Evolutionary conservation across 2,797 vertebrate genomes (phyloP), one percentile per base, ranked within the genome.

Genomic region (Enteromius viviparus): DNA sequence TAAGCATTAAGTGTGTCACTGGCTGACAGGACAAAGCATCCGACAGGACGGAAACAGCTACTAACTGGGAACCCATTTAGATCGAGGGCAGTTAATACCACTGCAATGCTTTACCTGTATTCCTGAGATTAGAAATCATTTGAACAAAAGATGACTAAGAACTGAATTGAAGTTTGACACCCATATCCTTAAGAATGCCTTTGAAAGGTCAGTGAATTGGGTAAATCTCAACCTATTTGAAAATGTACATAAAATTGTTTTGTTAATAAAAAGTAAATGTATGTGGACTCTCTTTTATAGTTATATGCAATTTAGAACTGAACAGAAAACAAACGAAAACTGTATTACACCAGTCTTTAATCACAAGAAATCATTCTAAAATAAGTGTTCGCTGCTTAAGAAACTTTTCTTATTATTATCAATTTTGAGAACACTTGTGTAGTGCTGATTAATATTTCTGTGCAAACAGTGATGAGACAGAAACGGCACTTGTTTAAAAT

Each of bases 1-100:
- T 49, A 77, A 77, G 51, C 40, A 70, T 83, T 70, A 78, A 11
- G 26, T 8, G 53, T 78, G 75, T 78, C 81, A 78, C 65, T 62
- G 47, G 79, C 26, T 60, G 74, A 75, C 78, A 42, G 69, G 76
- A 29, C 23, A 11, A 84, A 78, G 83, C 37, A 37, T 58, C 55
- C 34, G 10, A 68, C 42, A 49, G 69, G 51, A 74, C 49, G 55
- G 87, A 80, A 82, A 77, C 12, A 51, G 53, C 37, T 29, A 58
- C 49, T 58, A 76, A 82, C 81, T 45, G 47, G 49, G 23, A 82
- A 49, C 60, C 58, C 70, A 75, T 75, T 81, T 65, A 75, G 45
- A 65, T 6, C 11, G 14, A 65, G 45, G 60, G 71, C 21, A 75
- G 70, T 49, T 72, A 65, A 81, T 64, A 51, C 26, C 45, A 65